Evolutionary conservation across 2,113 vertebrate genomes (phyloP).

Genomic region (Microtus ochrogaster): DNA sequence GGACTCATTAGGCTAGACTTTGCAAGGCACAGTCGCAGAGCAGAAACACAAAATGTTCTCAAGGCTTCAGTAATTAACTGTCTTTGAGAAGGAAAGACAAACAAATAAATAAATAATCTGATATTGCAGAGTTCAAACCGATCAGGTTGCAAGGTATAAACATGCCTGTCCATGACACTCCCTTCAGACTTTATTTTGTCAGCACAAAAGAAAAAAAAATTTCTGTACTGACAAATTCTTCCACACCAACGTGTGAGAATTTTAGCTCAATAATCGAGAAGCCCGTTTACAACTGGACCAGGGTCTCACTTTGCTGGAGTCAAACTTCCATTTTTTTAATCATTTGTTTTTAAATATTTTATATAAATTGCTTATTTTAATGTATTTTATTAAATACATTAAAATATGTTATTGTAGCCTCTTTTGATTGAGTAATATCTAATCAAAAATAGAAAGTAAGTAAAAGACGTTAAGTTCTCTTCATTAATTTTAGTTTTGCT

Average conservation of each 20-base stretch:
- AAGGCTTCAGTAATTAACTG: slow-evolving; percentile 50
- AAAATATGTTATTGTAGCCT: neutral
- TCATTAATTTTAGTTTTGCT: neutral
- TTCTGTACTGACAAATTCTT: neutral
- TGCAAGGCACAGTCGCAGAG: slow-evolving; percentile 47
- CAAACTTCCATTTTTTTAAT: neutral
- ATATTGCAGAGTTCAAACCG: neutral
- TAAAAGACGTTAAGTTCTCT: slow-evolving; percentile 24
- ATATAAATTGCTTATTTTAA: neutral
- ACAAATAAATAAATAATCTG: slow-evolving; percentile 49
- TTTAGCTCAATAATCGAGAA: neutral
- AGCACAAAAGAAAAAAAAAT: too few species aligned
- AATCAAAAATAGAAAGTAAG: neutral
- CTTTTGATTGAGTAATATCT: neutral
- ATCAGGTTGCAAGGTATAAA: neutral
- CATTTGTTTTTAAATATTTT: neutral
- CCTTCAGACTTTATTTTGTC: neutral
- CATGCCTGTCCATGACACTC: neutral
- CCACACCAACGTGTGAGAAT: slow-evolving; percentile 1
- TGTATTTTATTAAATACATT: too few species aligned
- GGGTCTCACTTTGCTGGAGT: neutral
- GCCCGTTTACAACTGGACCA: neutral
- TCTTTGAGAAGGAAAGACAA: slow-evolving; percentile 64
- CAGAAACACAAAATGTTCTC: slow-evolving; percentile 58
- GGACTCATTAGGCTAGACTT: slow-evolving; percentile 60